Base-by-base conservation (phyloP, 2,113 vertebrate species). In the Stegostoma tigrinum region DNA sequence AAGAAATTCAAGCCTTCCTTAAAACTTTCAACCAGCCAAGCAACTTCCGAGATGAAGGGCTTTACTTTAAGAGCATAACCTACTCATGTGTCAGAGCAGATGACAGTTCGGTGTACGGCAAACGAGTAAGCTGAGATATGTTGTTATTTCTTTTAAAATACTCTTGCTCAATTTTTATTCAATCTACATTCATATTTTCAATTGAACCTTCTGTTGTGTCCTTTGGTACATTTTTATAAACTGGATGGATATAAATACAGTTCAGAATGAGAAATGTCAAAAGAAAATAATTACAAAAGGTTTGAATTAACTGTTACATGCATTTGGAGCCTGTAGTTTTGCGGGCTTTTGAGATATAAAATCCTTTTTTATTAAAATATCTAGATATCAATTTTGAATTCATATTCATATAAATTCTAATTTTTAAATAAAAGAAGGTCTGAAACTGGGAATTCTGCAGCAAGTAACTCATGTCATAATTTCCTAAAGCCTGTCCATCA, bases 81-180 rank as follows among this genome's bases (percentile, higher is more conserved):
- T 98, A 98, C 87, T 97, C 95, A 87, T 98, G 98, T 96, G 96
- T 98, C 78, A 97, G 97, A 0, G 97, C 97, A 1, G 98, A 98
- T 96, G 96, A 97, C 12, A 96, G 96, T 95, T 98, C 98, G 86
- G 97, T 98, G 95, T 98, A 97, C 95, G 97, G 97, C 89, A 97
- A 97, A 96, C 97, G 97, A 30, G 98, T 97, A 96, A 21, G 97
- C 97, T 67, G 95, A 78, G 23, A 48, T 64, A 86, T 52, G 66
- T 61, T 64, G 8, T 27, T 67, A 67, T 67, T 45, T 24, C 38
- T 66, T 67, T 67, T 70, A 67, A 94, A 42, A 67, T 94, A 68
- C 24, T 2, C 64, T 61, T 3, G 61, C 23, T 55, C 19, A 30
- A 52, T 72, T 94, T 70, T 15, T 75, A 14, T 72, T 95, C 66